These are phyloP conservation scores for Nymphalis urticae DNA, from an alignment of 2,888 invertebrate genomes.

Conservation along the genomic window DNA sequence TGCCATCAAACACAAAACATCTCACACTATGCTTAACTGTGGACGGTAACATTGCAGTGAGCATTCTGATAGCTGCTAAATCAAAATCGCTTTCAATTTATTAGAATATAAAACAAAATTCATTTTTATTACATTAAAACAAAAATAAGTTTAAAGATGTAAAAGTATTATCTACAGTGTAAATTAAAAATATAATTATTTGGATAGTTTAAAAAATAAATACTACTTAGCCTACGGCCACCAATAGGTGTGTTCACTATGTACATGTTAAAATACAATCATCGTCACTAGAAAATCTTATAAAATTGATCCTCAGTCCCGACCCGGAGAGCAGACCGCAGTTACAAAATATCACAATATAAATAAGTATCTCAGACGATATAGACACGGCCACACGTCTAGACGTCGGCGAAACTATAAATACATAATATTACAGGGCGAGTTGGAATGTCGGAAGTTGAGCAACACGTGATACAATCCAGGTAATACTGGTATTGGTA, in stretches of 20 bases:
- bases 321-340: constrained; percentile 23
- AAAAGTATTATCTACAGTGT: constrained; percentile 27
- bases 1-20: constrained; percentile 37
- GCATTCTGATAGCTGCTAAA: constrained; percentile 9
- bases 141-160: constrained; percentile 2
- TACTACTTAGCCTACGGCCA: constrained; percentile 38
- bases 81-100: not conserved
- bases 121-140: constrained; percentile 2
- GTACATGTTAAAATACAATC: constrained; percentile 28
- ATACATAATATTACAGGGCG: constrained; percentile 7
- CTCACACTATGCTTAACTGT: constrained; percentile 32
- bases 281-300: constrained; percentile 26
- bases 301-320: constrained; percentile 25
- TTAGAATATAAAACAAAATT: constrained; percentile 11
- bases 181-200: constrained; percentile 25
- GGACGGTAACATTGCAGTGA: constrained; percentile 51
- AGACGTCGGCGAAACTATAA: not conserved
- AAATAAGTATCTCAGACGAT: not conserved
- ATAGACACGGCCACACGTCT: not conserved
- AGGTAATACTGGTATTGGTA: constrained; percentile 40
- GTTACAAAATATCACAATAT: constrained; percentile 39
- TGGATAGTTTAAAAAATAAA: constrained; percentile 36
- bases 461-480: constrained; percentile 39
- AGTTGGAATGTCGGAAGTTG: constrained; percentile 45
- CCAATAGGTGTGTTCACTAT: constrained; percentile 31